These are phyloP conservation scores for Lordiphosa andalusiaca DNA, from an alignment of 2,888 invertebrate genomes.

Conservation along the genomic window DNA sequence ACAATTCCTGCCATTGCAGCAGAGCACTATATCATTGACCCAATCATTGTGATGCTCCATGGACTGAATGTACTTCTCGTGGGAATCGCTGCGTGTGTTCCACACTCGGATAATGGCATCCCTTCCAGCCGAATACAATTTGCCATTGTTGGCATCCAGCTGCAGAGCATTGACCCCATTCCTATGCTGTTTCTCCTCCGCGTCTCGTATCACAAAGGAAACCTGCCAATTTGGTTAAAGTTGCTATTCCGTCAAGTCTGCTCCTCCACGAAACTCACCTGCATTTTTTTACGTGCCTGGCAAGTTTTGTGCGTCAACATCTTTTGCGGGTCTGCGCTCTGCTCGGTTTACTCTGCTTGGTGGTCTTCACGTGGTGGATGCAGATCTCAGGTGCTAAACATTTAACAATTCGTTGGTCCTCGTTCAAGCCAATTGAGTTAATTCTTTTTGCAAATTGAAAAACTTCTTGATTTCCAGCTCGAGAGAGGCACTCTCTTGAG, in stretches of 20 bases:
- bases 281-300: conserved; percentile 81
- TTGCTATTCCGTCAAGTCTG: background rate
- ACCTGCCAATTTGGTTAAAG: conserved; percentile 83
- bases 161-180: conserved; percentile 98
- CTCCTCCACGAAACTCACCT: conserved; percentile 79
- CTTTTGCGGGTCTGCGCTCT: conserved; percentile 41
- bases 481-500: conserved; percentile 1
- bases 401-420: conserved; percentile 23
- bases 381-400: conserved; percentile 27
- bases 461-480: conserved; percentile 30
- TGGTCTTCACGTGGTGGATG: conserved; percentile 36
- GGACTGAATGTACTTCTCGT: conserved; percentile 92
- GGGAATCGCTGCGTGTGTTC: conserved; percentile 84
- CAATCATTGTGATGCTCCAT: conserved; percentile 99
- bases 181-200: conserved; percentile 95
- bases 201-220: conserved; percentile 98
- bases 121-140: conserved; percentile 94
- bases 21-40: conserved; percentile 99
- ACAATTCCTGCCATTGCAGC: conserved; percentile 97
- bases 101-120: conserved; percentile 98
- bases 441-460: conserved; percentile 38
- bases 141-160: conserved; percentile 91
- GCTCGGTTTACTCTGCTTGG: conserved; percentile 25
- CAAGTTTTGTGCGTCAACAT: conserved; percentile 81
- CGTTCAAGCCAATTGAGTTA: conserved; percentile 28